Conservation (phyloP, 2,888 invertebrate species). For the Tyria jacobaeae region DNA sequence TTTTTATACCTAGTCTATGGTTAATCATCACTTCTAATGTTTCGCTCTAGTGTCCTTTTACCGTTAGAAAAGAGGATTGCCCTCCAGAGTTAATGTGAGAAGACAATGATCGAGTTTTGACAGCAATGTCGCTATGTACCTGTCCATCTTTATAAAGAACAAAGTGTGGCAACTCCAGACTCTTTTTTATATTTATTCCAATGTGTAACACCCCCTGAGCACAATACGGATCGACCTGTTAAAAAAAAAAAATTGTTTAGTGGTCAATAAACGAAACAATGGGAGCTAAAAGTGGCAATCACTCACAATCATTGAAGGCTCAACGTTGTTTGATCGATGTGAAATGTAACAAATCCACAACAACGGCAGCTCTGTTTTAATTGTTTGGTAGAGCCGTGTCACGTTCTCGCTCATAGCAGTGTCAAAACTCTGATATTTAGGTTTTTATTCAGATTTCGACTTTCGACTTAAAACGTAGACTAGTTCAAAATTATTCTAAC, state of each 20-base stretch:
- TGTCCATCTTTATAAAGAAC: too few species aligned
- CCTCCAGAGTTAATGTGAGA: too few species aligned
- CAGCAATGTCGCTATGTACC: too few species aligned
- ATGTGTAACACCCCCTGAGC: background rate
- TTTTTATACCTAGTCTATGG: too few species aligned
- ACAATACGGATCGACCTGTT: constrained; percentile 15
- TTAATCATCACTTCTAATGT: too few species aligned
- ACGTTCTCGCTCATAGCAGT: background rate
- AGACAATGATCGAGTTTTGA: too few species aligned
- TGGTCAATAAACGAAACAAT: constrained; percentile 45
- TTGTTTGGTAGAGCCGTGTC: background rate
- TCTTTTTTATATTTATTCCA: background rate
- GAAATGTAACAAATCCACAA: constrained; percentile 28
- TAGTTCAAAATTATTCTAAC: too few species aligned
- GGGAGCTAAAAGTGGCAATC: constrained; percentile 39
- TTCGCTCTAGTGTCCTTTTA: too few species aligned
- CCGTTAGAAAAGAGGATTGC: too few species aligned
- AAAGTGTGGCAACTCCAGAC: too few species aligned
- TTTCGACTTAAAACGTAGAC: too few species aligned
- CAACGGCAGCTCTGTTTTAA: constrained; percentile 6
- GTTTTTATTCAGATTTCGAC: too few species aligned
- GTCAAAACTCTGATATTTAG: constrained; percentile 12
- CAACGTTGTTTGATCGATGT: constrained; percentile 38
- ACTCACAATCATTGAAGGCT: constrained; percentile 16
- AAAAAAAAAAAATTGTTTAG: constrained; percentile 35